Evolutionary conservation across 2,888 invertebrate genomes (phyloP).

Genomic region (Drosophila melanocephala): DNA sequence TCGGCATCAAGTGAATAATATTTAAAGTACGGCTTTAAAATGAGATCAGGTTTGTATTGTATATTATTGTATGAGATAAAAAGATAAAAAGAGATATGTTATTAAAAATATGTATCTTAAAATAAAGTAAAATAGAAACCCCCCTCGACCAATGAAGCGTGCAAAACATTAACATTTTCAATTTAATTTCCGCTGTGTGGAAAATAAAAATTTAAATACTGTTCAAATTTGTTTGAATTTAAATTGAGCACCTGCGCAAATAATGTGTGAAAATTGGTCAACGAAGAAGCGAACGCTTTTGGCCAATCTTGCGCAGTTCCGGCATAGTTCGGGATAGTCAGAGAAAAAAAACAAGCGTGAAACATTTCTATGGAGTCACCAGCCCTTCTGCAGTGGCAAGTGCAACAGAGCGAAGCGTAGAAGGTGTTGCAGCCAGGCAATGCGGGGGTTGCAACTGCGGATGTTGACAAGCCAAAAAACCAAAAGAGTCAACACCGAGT

Average conservation of each 20-base stretch:
- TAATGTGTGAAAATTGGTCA: slow-evolving; percentile 72
- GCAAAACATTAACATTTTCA: slow-evolving; percentile 12
- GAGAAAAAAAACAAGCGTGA: slow-evolving; percentile 53
- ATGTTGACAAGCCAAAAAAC: slow-evolving; percentile 22
- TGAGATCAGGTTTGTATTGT: not conserved
- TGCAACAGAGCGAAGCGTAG: slow-evolving; percentile 61
- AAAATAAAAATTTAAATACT: slow-evolving; percentile 57
- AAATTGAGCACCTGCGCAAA: slow-evolving; percentile 56
- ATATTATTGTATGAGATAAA: not conserved
- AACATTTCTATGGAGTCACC: slow-evolving; percentile 36
- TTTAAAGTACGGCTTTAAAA: not conserved
- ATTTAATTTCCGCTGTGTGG: slow-evolving; percentile 52
- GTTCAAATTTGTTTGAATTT: slow-evolving; percentile 28
- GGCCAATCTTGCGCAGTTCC: slow-evolving; percentile 74
- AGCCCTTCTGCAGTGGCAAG: slow-evolving; percentile 16
- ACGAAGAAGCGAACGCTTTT: slow-evolving; percentile 45
- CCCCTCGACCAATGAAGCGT: slow-evolving; percentile 31
- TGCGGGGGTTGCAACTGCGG: slow-evolving; percentile 49
- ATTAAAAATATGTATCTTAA: not conserved
- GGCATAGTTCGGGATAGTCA: slow-evolving; percentile 24
- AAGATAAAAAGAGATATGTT: not conserved
- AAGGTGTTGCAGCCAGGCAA: slow-evolving; percentile 38
- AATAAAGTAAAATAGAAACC: not conserved
- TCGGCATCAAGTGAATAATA: not conserved
- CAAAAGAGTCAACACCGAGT: slow-evolving; percentile 41